phyloP scores from a whole-genome alignment of 2,113 vertebrate species.

The Hirundichthys speculiger region DNA sequence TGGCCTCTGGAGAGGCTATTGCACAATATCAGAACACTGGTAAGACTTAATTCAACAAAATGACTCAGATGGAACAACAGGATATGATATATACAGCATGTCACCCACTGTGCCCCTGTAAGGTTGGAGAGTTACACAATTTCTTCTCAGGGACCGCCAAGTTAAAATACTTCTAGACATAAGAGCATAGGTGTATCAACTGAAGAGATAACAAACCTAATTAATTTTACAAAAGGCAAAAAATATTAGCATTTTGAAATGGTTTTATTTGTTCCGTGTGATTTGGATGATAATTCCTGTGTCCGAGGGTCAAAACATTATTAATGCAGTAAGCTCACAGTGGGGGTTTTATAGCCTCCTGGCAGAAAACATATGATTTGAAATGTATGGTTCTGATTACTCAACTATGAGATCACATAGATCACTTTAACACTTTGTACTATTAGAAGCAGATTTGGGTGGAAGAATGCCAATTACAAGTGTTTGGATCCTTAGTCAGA shows the following conservation, averaged over 20 bases:
- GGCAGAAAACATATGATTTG: constrained; percentile 22
- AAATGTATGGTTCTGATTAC: constrained; percentile 28
- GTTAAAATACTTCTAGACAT: not conserved
- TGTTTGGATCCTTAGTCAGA: not conserved
- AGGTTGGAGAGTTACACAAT: not conserved
- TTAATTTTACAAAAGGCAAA: no score
- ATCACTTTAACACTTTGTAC: constrained; percentile 14
- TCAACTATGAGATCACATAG: not conserved
- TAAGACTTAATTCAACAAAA: constrained; percentile 22
- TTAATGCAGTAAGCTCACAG: constrained; percentile 15
- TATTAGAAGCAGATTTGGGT: constrained; percentile 36
- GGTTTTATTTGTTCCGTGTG: no score
- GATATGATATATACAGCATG: constrained; percentile 37
- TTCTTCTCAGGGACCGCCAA: no score
- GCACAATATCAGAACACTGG: constrained; percentile 41
- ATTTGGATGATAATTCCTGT: no score
- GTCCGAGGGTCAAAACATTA: no score
- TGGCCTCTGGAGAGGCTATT: constrained; percentile 29
- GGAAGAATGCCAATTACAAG: not conserved
- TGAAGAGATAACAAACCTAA: no score
- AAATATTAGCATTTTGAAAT: no score
- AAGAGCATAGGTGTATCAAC: not conserved
- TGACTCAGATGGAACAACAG: constrained; percentile 49
- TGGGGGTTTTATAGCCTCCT: constrained; percentile 29
- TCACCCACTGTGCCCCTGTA: constrained; percentile 10